phyloP scores from a whole-genome alignment of 2,888 invertebrate species.

The Phyllotreta striolata region DNA sequence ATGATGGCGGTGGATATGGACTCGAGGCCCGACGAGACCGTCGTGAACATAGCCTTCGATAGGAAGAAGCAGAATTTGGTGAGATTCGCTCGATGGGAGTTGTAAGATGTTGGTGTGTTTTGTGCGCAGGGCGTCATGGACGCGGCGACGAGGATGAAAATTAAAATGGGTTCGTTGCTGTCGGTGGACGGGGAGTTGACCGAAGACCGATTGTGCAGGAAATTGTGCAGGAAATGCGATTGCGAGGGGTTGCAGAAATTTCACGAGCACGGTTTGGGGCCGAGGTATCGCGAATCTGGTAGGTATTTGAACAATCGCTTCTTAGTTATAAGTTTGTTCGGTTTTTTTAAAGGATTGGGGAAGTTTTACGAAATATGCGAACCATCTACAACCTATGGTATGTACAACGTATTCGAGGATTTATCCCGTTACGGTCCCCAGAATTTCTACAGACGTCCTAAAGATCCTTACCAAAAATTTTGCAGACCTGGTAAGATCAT shows the following conservation, averaged over 20 bases:
- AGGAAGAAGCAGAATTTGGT: conserved; percentile 4
- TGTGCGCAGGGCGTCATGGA: neutral
- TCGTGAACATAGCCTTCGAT: conserved; percentile 21
- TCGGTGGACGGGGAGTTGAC: conserved; percentile 7
- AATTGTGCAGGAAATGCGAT: conserved; percentile 8
- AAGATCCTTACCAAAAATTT: conserved; percentile 10
- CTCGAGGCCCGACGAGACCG: conserved; percentile 24
- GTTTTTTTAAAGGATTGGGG: conserved; percentile 4
- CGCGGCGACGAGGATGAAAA: neutral
- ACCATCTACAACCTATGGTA: conserved; percentile 1
- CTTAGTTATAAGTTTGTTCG: neutral
- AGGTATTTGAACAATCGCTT: neutral
- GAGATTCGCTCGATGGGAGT: neutral
- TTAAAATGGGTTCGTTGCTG: neutral
- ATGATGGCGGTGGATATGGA: conserved; percentile 39
- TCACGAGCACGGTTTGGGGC: conserved; percentile 1
- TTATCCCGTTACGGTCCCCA: conserved; percentile 5
- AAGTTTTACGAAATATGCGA: conserved; percentile 6
- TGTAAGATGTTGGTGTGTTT: neutral
- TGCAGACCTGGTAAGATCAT: neutral
- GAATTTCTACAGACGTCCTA: conserved; percentile 12
- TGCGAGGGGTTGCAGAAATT: conserved; percentile 9
- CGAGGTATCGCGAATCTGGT: conserved; percentile 3
- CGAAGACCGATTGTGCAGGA: conserved; percentile 1
- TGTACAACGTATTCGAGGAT: conserved; percentile 1